Conservation (phyloP, 1,140 invertebrate genomes). For the Zaprionus vittiger region DNA sequence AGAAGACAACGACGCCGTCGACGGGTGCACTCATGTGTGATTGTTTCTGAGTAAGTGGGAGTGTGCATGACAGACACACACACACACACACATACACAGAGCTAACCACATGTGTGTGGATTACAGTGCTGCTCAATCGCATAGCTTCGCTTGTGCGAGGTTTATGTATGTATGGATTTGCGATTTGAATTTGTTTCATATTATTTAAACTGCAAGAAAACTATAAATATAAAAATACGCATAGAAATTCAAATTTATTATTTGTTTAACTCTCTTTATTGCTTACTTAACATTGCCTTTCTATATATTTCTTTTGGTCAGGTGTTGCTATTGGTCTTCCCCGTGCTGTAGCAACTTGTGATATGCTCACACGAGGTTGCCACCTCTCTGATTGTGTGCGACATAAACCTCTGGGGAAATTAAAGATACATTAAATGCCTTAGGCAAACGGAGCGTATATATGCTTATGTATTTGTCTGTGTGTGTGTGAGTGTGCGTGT, state of each 20-base stretch:
- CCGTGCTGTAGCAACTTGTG: conserved; percentile 32
- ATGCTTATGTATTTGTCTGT: conserved; percentile 15
- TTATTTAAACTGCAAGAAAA: too few species aligned
- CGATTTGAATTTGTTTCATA: too few species aligned
- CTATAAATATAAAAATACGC: too few species aligned
- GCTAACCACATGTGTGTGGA: conserved; percentile 13
- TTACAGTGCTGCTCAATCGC: conserved; percentile 21
- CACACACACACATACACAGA: not conserved
- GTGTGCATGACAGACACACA: conserved; percentile 30
- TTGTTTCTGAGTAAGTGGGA: conserved; percentile 51
- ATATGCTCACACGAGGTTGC: conserved; percentile 38
- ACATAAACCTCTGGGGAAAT: conserved; percentile 78
- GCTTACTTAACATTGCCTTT: not conserved
- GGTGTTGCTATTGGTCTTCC: conserved; percentile 17
- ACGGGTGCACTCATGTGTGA: conserved; percentile 64
- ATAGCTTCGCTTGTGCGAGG: not conserved
- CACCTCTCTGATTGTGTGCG: conserved; percentile 72
- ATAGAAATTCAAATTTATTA: not conserved
- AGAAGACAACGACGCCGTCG: conserved; percentile 31
- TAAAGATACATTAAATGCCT: conserved; percentile 81
- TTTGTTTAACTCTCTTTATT: not conserved
- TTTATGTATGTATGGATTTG: not conserved
- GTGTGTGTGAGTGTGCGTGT: not conserved
- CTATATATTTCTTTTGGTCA: not conserved
- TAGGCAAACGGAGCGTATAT: conserved; percentile 52